Evolutionary conservation across 2,797 vertebrate species (phyloP), one percentile per base, ranked within the genome.

Genomic region (Chrysocyon brachyurus): DNA sequence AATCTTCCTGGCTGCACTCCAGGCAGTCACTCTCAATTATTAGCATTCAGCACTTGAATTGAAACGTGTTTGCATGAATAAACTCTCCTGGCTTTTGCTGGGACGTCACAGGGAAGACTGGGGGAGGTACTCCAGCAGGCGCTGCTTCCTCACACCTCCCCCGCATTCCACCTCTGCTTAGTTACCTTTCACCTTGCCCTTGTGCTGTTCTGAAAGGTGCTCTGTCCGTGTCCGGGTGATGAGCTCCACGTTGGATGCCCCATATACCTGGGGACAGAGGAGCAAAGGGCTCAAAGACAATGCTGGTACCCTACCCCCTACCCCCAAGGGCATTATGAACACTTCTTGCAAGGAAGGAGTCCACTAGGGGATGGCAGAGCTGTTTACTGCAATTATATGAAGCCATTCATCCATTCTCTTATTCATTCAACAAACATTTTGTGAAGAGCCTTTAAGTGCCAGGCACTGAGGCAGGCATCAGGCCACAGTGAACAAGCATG

Each of bases 241-340:
- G 95, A 99, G 99, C 98, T 99, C 99, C 97, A 99, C 99, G 0
- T 99, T 99, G 97, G 99, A 99, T 15, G 99, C 99, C 0, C 99
- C 99, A 0, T 99, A 99, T 54, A 99, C 99, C 99, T 99, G 97
- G 84, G 72, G 73, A 33, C 0, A 94, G 96, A 96, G 92, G 68
- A 79, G 9, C 61, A 33, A 64, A 61, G 83, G 10, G 14, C 33
- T 95, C 57, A 61, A 54, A 83, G 40, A 16, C 33, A 57, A 84
- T 6, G 31, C 79, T 22, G 26, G 33, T 56, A 36, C n/a, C 33
- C n/a, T 16, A 3, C 1, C 6, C 54, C 16, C 66, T 36, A 33
- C 26, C 36, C 59, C 28, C 63, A 66, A 64, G 66, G 52, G 28
- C 81, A 46, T 83, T 5, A 63, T 16, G 21, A 79, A 24, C 16